A percentile compares a stretch with the other conserved stretches of the same genome.
Evolutionary conservation across 2,888 invertebrate genomes (phyloP).

Genomic region (Callosobruchus maculatus): DNA sequence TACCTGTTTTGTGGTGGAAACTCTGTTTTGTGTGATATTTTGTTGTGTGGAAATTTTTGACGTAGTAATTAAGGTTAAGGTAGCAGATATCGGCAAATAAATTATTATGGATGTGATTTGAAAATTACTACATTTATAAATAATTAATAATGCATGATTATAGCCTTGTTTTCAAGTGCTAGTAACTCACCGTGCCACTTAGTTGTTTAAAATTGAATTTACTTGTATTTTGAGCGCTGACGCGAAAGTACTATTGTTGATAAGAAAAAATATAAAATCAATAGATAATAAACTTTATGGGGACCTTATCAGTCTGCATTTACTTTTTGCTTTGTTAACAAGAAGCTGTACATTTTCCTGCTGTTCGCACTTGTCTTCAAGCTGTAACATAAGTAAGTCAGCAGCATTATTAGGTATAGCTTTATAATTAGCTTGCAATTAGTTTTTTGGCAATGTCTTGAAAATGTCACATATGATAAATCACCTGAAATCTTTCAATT

Average conservation of each 20-base stretch:
- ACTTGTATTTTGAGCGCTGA: neutral
- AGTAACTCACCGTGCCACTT: neutral
- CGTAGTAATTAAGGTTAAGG: neutral
- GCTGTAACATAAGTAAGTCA: neutral
- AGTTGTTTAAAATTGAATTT: neutral
- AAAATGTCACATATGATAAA: neutral
- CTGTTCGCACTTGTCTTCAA: neutral
- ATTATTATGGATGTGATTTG: neutral
- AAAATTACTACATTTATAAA: neutral
- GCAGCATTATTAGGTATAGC: neutral
- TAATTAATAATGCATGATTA: neutral
- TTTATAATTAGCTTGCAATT: neutral
- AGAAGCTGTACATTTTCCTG: neutral
- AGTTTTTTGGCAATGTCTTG: neutral
- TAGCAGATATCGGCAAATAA: neutral
- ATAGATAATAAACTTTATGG: neutral
- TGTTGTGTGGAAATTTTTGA: neutral
- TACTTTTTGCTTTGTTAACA: neutral
- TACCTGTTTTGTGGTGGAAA: no score
- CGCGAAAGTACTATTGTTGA: neutral
- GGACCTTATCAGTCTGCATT: neutral
- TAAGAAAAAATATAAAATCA: neutral
- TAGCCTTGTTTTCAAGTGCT: neutral
- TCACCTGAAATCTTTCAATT: neutral
- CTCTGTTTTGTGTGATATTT: neutral